Evolutionary conservation across 2,113 vertebrate species (phyloP).

Genomic region (Cyanoramphus novaezelandiae): DNA sequence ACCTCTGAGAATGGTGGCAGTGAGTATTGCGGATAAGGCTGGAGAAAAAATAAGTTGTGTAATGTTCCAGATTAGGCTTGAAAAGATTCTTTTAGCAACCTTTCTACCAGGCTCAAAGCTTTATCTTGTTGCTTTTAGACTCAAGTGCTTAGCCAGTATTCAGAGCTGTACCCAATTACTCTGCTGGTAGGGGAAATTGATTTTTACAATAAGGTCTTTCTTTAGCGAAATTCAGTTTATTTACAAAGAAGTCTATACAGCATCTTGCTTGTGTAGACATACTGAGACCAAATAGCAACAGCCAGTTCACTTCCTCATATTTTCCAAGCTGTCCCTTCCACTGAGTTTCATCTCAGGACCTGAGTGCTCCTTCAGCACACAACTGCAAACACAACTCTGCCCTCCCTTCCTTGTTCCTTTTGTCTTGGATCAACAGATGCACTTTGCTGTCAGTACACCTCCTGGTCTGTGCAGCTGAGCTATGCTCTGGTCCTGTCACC

Average conservation of each 20-base stretch:
- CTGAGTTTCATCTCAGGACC: background rate
- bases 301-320: background rate
- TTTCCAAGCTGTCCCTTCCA: background rate
- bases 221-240: background rate
- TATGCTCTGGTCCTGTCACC: background rate
- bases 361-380: background rate
- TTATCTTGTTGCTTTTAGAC: background rate
- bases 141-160: background rate
- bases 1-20: background rate
- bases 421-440: background rate
- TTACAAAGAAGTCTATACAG: background rate
- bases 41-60: background rate
- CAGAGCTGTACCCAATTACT: background rate
- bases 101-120: background rate
- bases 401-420: background rate
- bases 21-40: background rate
- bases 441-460: background rate
- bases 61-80: background rate
- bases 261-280: background rate
- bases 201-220: constrained; percentile 9
- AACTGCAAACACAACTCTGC: background rate
- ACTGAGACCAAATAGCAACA: background rate
- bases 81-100: constrained; percentile 17
- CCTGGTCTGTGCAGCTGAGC: background rate
- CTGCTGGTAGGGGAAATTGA: background rate